phyloP scores from a whole-genome alignment of 1,140 invertebrate genomes.

The Megalopta genalis region DNA sequence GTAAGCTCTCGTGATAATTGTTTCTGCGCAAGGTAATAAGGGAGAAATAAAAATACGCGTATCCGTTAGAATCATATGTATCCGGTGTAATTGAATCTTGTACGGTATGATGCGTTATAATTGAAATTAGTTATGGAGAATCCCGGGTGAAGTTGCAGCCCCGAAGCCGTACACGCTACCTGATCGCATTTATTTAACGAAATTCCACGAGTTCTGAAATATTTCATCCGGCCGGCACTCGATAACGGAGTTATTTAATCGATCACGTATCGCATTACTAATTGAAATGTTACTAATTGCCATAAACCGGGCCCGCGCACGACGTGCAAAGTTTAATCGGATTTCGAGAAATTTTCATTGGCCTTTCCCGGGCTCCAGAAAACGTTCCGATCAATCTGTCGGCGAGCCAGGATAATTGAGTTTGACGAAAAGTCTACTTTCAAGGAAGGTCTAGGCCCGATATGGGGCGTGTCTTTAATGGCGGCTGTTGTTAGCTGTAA shows the following conservation, averaged over 20 bases:
- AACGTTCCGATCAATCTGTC: conserved; percentile 62
- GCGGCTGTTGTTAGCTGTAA: conserved; percentile 60
- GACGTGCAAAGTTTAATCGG: conserved; percentile 61
- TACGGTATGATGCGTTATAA: conserved; percentile 1
- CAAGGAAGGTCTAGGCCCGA: conserved; percentile 19
- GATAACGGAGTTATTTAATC: conserved; percentile 50
- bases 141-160: background rate
- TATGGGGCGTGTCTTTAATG: conserved; percentile 55
- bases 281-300: conserved; percentile 60
- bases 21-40: too few species aligned
- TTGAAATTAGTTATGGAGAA: background rate
- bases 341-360: conserved; percentile 68
- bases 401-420: conserved; percentile 64
- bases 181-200: conserved; percentile 45
- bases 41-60: conserved; percentile 4
- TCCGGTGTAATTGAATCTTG: conserved; percentile 35
- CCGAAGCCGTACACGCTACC: too few species aligned
- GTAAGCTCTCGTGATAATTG: too few species aligned
- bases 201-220: conserved; percentile 42
- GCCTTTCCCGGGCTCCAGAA: conserved; percentile 45
- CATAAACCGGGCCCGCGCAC: conserved; percentile 25
- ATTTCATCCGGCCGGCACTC: conserved; percentile 10
- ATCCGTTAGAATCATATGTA: background rate
- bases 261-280: conserved; percentile 54
- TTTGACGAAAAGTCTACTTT: conserved; percentile 65